phyloP scores from a whole-genome alignment of 2,113 vertebrate genomes.

The Eulemur rufifrons region DNA sequence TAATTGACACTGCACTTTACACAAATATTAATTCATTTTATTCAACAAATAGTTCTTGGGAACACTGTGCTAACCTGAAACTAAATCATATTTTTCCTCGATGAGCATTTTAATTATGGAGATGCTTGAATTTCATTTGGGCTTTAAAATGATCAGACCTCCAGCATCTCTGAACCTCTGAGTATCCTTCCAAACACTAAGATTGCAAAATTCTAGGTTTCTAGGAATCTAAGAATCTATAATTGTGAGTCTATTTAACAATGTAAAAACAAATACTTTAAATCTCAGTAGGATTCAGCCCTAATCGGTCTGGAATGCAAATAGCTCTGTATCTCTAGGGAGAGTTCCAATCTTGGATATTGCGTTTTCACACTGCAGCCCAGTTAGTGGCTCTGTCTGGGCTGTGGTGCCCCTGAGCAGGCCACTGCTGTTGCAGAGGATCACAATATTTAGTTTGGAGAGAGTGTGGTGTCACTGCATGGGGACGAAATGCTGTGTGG shows the following conservation, averaged over 20 bases:
- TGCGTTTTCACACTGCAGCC: background rate
- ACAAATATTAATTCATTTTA: constrained; percentile 63
- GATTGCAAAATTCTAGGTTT: constrained; percentile 12
- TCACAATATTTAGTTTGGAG: background rate
- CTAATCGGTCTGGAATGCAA: background rate
- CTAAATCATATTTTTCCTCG: constrained; percentile 33
- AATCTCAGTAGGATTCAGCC: background rate
- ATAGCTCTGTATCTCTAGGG: background rate
- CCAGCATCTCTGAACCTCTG: background rate
- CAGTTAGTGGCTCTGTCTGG: background rate
- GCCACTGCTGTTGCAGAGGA: background rate
- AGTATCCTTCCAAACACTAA: background rate
- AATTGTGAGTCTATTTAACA: background rate
- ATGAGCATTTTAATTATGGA: constrained; percentile 48
- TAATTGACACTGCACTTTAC: constrained; percentile 65
- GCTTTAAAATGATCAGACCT: background rate
- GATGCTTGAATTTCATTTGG: background rate
- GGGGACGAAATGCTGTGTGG: rapidly evolving
- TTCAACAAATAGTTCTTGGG: constrained; percentile 54
- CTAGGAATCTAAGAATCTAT: background rate
- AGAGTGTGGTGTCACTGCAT: rapidly evolving
- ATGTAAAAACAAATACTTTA: background rate
- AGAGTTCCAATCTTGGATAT: background rate
- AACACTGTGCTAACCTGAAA: constrained; percentile 36
- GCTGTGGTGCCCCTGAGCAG: background rate